Evolutionary conservation across 2,797 vertebrate species (phyloP).

Genomic region (Brachyalestes nurse): DNA sequence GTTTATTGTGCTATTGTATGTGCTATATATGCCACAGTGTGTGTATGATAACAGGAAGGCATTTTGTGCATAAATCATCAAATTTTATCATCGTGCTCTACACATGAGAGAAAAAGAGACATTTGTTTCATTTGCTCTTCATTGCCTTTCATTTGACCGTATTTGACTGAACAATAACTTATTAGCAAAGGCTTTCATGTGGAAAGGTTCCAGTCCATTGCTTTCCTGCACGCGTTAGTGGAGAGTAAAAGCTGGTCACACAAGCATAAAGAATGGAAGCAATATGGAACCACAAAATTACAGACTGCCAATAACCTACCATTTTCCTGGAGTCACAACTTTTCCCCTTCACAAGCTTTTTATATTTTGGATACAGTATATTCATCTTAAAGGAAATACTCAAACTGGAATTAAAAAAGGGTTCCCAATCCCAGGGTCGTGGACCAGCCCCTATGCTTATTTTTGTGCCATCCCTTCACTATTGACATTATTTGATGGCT

Average conservation of each 20-base stretch:
- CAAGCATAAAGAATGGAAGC: slow-evolving; percentile 31
- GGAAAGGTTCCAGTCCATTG: slow-evolving; percentile 37
- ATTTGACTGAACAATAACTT: slow-evolving; percentile 16
- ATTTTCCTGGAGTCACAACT: slow-evolving; percentile 8
- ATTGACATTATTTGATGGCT: no score
- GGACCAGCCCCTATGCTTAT: no score
- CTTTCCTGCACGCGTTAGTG: slow-evolving; percentile 13
- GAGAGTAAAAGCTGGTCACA: slow-evolving; percentile 9
- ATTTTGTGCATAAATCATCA: no score
- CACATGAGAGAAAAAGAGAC: neutral
- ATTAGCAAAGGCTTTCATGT: slow-evolving; percentile 32
- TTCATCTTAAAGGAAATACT: no score
- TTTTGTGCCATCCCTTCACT: no score
- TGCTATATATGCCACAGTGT: no score
- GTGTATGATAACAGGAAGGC: no score
- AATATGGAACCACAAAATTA: slow-evolving; percentile 6
- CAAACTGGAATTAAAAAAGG: no score
- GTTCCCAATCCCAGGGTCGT: no score
- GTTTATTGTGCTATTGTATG: no score
- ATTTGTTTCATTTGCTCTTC: neutral
- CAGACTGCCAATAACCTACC: slow-evolving; percentile 11
- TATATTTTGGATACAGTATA: no score
- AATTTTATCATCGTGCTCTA: neutral
- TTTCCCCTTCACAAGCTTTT: no score
- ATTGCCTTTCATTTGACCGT: slow-evolving; percentile 25